phyloP scores from a whole-genome alignment of 92 coral and sea anemone genomes.

The Zoanthus gigantus region DNA sequence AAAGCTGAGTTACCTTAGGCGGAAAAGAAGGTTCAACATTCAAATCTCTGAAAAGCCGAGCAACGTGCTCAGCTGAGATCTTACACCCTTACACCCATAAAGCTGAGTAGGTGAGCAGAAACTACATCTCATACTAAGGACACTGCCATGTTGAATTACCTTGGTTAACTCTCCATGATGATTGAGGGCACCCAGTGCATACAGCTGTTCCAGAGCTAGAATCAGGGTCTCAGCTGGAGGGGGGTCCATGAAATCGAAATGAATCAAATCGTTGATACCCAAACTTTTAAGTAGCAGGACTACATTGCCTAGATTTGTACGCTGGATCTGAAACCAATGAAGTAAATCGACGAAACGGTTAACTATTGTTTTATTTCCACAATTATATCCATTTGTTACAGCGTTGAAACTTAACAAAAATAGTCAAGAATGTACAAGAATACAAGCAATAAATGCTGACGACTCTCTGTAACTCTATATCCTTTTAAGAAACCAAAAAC shows the following conservation, averaged over 20 bases:
- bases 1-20: no score
- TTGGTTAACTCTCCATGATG: conserved; percentile 98
- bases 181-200: conserved; percentile 96
- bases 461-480: no score
- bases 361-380: not conserved
- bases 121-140: no score
- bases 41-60: no score
- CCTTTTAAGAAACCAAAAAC: no score
- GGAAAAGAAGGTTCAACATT: no score
- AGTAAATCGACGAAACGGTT: not conserved
- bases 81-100: no score
- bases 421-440: no score
- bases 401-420: no score
- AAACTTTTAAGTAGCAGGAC: conserved; percentile 94
- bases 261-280: conserved; percentile 97
- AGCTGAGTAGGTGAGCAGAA: no score
- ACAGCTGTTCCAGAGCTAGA: conserved; percentile 93
- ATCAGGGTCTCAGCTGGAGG: conserved; percentile 99
- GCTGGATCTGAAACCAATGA: conserved; percentile 73
- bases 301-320: conserved; percentile 96
- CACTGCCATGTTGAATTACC: conserved; percentile 48
- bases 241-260: conserved; percentile 99
- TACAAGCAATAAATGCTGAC: no score
- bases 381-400: not conserved
- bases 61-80: no score